A percentile compares a stretch with the other conserved stretches of the same genome.
Conservation (phyloP, 2,797 vertebrate species). For the Anguilla obscura region DNA sequence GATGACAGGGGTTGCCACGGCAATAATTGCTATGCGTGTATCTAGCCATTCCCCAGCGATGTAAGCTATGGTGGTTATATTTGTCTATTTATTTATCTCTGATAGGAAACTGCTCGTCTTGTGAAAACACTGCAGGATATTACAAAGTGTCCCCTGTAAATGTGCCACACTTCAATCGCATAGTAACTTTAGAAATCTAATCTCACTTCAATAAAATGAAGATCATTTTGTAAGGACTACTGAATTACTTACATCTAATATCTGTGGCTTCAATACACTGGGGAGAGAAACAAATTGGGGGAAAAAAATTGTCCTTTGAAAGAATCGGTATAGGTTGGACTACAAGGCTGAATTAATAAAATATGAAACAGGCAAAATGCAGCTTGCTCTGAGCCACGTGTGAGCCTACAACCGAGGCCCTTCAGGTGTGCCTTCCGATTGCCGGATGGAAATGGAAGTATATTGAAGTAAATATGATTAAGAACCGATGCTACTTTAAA, state of each 20-base stretch:
- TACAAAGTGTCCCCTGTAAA: neutral
- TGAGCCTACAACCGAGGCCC: neutral
- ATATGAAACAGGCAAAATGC: neutral
- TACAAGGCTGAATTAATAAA: slow-evolving; percentile 7
- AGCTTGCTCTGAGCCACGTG: neutral
- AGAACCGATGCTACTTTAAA: neutral
- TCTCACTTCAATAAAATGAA: slow-evolving; percentile 14
- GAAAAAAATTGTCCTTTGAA: neutral
- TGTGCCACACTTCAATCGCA: neutral
- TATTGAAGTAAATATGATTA: neutral
- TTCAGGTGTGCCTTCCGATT: neutral
- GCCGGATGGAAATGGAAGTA: neutral
- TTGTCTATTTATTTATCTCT: neutral
- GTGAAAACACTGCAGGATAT: slow-evolving; percentile 8
- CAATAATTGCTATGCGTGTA: neutral
- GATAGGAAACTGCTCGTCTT: neutral
- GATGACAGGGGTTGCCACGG: neutral
- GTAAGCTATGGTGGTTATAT: neutral
- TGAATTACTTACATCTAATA: neutral
- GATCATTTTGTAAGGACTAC: neutral
- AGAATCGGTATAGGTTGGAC: neutral
- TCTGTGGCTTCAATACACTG: neutral
- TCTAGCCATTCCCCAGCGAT: neutral
- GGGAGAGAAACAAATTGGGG: neutral
- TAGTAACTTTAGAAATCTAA: neutral